phyloP scores from a whole-genome alignment of 2,797 vertebrate species.

The Protonibea diacanthus region DNA sequence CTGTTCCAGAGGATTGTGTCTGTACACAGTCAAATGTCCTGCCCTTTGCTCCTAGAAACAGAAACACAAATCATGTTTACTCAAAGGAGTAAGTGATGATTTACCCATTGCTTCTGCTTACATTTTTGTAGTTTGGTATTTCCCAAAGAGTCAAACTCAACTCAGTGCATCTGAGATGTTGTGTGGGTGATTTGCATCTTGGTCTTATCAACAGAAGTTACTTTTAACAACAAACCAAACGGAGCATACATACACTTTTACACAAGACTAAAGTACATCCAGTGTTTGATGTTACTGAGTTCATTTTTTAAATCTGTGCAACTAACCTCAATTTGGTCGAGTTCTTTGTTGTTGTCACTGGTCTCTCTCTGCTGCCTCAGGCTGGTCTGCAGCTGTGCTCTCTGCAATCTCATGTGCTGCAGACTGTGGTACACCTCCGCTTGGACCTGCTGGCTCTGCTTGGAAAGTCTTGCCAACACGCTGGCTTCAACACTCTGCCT shows the following conservation, averaged over 20 bases:
- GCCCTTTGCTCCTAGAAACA: constrained; percentile 71
- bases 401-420: constrained; percentile 87
- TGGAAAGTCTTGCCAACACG: constrained; percentile 84
- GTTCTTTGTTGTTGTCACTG: constrained; percentile 63
- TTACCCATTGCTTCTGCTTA: background rate
- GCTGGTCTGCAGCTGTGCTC: constrained; percentile 84
- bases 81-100: background rate
- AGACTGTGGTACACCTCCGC: constrained; percentile 86
- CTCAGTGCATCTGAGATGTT: too few relatives aligned
- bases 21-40: constrained; percentile 18
- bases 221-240: background rate
- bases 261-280: background rate
- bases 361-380: constrained; percentile 78
- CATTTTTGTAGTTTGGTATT: background rate
- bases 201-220: background rate
- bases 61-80: constrained; percentile 10
- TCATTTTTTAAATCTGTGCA: background rate
- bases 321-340: constrained; percentile 62
- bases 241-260: background rate
- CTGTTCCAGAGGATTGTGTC: constrained; percentile 24
- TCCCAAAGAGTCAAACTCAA: background rate
- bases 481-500: constrained; percentile 15
- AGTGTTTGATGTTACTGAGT: background rate
- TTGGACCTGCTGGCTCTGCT: constrained; percentile 85
- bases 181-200: background rate